These are phyloP conservation scores for Diploptera punctata DNA, from an alignment of 2,888 invertebrate species.

Conservation along the genomic window DNA sequence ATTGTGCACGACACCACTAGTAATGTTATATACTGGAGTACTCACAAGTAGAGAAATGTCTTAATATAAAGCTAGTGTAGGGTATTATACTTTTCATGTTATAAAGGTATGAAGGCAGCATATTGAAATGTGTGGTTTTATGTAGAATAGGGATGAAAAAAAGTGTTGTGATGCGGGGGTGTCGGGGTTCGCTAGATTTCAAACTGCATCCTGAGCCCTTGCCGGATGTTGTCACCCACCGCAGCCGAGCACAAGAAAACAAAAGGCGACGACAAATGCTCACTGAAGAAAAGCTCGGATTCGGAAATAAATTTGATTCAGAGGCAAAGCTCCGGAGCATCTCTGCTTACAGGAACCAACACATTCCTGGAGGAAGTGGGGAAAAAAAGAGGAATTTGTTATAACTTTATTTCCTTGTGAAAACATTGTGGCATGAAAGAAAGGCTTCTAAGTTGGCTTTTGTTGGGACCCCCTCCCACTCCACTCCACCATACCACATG, in stretches of 20 bases:
- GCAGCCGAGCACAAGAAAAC: conserved; percentile 33
- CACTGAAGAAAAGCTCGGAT: conserved; percentile 28
- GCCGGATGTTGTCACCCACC: conserved; percentile 34
- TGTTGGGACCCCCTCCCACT: conserved; percentile 11
- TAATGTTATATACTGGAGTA: too few species aligned
- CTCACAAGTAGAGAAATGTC: too few species aligned
- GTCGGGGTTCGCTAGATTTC: too few species aligned
- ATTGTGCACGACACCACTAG: too few species aligned
- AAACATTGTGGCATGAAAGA: conserved; percentile 31
- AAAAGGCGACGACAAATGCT: conserved; percentile 33
- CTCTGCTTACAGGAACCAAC: conserved; percentile 30
- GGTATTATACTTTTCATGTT: too few species aligned
- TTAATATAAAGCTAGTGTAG: too few species aligned
- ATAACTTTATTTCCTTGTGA: conserved; percentile 39
- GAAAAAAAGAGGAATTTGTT: conserved; percentile 33
- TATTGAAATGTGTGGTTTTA: too few species aligned
- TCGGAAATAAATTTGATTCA: conserved; percentile 37
- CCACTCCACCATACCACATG: neutral
- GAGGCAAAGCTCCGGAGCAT: conserved; percentile 35
- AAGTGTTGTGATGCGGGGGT: too few species aligned
- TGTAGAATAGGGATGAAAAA: too few species aligned
- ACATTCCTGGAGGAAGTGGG: conserved; percentile 21
- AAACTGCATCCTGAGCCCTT: too few species aligned
- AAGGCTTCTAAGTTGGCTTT: conserved; percentile 32
- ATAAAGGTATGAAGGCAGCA: too few species aligned